These are phyloP conservation scores for Melolontha melolontha DNA, from an alignment of 2,888 invertebrate genomes.

Conservation along the genomic window DNA sequence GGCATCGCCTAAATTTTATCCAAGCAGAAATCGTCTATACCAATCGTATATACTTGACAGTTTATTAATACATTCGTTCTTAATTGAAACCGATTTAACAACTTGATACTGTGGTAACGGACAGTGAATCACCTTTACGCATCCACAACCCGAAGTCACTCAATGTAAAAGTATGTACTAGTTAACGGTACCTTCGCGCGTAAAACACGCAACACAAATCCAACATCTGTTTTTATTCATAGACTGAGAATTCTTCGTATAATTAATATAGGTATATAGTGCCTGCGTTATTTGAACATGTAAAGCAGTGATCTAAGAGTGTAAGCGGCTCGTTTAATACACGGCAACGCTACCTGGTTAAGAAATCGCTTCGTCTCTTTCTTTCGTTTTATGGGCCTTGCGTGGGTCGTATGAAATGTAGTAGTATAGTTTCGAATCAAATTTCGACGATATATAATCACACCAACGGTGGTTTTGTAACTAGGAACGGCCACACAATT, in stretches of 20 bases:
- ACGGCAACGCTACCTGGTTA: no score
- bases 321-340: neutral
- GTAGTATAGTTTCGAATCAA: neutral
- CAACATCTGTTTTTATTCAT: constrained; percentile 25
- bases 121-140: constrained; percentile 22
- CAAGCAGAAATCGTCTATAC: neutral
- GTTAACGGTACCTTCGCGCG: constrained; percentile 19
- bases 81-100: constrained; percentile 2
- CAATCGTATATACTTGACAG: neutral
- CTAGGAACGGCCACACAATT: constrained; percentile 10
- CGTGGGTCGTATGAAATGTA: constrained; percentile 15
- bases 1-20: neutral
- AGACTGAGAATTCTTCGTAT: constrained; percentile 10
- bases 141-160: constrained; percentile 20
- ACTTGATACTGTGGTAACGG: neutral
- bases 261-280: constrained; percentile 10
- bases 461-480: neutral
- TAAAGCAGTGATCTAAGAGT: no score
- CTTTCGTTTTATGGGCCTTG: neutral
- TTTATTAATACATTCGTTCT: no score
- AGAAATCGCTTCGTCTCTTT: no score
- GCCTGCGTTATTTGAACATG: no score
- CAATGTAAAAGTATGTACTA: constrained; percentile 10
- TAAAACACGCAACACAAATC: neutral
- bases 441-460: constrained; percentile 26